These are phyloP conservation scores for Propsilocerus akamusi DNA, from an alignment of 1,140 invertebrate genomes.

Conservation along the genomic window DNA sequence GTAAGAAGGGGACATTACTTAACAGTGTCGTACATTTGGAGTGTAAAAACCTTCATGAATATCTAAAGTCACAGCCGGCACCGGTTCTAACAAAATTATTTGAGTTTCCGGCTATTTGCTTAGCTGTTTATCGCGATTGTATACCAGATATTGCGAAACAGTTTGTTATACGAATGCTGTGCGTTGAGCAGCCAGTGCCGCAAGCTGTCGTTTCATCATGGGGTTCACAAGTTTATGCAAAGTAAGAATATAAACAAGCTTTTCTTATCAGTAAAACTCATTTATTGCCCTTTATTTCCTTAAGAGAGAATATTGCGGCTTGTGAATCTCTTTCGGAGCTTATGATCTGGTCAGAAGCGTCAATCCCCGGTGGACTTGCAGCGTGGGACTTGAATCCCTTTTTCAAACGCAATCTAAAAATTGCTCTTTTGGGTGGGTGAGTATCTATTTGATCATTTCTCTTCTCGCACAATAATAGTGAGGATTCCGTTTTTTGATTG, in stretches of 20 bases:
- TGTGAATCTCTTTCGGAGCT: slow-evolving; percentile 53
- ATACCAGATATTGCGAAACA: slow-evolving; percentile 68
- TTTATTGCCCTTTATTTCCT: slow-evolving; percentile 5
- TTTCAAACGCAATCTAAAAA: slow-evolving; percentile 81
- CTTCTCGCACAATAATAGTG: too few species aligned
- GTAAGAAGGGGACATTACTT: background rate
- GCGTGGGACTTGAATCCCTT: slow-evolving; percentile 75
- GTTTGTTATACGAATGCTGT: slow-evolving; percentile 78
- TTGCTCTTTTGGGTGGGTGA: slow-evolving; percentile 74
- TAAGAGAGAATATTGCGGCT: slow-evolving; percentile 54
- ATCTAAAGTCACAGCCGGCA: slow-evolving; percentile 67
- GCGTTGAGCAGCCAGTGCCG: slow-evolving; percentile 85
- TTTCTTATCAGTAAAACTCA: background rate
- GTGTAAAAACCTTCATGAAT: slow-evolving; percentile 82
- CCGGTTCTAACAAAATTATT: slow-evolving; percentile 72
- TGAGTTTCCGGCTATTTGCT: slow-evolving; percentile 82
- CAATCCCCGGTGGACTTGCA: slow-evolving; percentile 72
- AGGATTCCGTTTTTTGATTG: too few species aligned
- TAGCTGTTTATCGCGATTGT: slow-evolving; percentile 52
- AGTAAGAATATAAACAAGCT: slow-evolving; percentile 28
- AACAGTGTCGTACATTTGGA: slow-evolving; percentile 32
- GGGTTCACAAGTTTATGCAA: slow-evolving; percentile 62
- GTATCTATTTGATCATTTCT: too few species aligned
- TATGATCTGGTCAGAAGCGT: slow-evolving; percentile 72
- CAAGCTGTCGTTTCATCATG: slow-evolving; percentile 85